A percentile compares a stretch with the other conserved stretches of the same genome.
phyloP scores from a whole-genome alignment of 2,113 vertebrate genomes.

The Electrona antarctica region DNA sequence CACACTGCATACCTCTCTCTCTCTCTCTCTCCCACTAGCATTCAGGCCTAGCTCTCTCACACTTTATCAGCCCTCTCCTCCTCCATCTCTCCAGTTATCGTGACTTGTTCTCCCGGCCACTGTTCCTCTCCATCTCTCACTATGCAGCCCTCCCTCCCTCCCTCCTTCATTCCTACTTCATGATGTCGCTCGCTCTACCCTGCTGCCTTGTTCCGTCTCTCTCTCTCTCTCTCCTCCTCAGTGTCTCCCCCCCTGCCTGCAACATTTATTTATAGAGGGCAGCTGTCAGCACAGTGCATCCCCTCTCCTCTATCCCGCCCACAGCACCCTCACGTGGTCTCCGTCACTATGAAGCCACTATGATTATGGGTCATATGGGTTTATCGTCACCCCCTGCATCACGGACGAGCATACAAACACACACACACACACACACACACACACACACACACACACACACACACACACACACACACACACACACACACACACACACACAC shows the following conservation, averaged over 20 bases:
- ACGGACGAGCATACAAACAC: background rate
- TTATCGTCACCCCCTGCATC: background rate
- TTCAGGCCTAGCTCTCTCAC: constrained; percentile 34
- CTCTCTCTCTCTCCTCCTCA: constrained; percentile 17
- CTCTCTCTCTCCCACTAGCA: constrained; percentile 11
- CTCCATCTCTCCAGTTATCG: background rate
- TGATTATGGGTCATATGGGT: background rate
- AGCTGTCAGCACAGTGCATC: constrained; percentile 69
- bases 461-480: background rate
- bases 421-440: background rate
- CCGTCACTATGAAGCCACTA: background rate
- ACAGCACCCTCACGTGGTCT: constrained; percentile 21
- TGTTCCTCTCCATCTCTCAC: constrained; percentile 9
- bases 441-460: background rate
- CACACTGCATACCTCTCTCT: constrained; percentile 13
- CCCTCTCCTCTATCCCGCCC: constrained; percentile 15
- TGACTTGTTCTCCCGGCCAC: background rate
- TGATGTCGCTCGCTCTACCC: background rate
- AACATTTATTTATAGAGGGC: constrained; percentile 79
- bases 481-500: background rate
- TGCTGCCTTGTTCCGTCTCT: constrained; percentile 2
- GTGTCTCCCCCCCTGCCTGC: constrained; percentile 50
- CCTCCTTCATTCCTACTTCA: background rate
- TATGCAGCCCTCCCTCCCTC: background rate
- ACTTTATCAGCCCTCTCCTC: constrained; percentile 17